phyloP scores from a whole-genome alignment of 2,113 vertebrate species.

The Stigmatopora nigra region DNA sequence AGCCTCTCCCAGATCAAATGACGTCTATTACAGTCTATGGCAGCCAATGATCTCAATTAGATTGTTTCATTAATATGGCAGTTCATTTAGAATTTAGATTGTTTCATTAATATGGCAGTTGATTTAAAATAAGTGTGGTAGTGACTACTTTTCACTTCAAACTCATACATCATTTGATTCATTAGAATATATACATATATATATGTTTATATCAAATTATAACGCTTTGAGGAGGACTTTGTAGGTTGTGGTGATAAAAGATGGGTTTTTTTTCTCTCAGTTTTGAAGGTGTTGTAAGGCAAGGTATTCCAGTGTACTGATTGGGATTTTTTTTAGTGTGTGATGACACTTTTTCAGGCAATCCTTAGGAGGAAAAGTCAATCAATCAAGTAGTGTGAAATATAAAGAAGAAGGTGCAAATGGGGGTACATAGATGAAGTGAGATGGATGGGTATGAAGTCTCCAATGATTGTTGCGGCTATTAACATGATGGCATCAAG shows the following conservation, averaged over 20 bases:
- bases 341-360: conserved; percentile 17
- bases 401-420: neutral
- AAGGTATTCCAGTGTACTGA: conserved; percentile 20
- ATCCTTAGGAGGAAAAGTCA: neutral
- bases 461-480: conserved; percentile 8
- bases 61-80: too few relatives aligned
- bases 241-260: conserved; percentile 24
- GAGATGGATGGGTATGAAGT: conserved; percentile 9
- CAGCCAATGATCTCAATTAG: too few relatives aligned
- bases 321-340: conserved; percentile 20
- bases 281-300: conserved; percentile 13
- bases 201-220: too few relatives aligned
- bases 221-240: conserved; percentile 15
- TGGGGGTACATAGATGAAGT: neutral
- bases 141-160: too few relatives aligned
- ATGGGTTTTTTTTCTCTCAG: conserved; percentile 16
- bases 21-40: too few relatives aligned
- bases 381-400: conserved; percentile 8
- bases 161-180: too few relatives aligned
- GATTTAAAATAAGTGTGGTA: too few relatives aligned
- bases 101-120: too few relatives aligned
- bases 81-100: too few relatives aligned
- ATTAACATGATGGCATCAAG: conserved; percentile 36
- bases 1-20: too few relatives aligned
- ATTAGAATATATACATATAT: too few relatives aligned